Base-by-base conservation (phyloP, 1,140 invertebrate genomes). In the Condylostylus longicornis region DNA sequence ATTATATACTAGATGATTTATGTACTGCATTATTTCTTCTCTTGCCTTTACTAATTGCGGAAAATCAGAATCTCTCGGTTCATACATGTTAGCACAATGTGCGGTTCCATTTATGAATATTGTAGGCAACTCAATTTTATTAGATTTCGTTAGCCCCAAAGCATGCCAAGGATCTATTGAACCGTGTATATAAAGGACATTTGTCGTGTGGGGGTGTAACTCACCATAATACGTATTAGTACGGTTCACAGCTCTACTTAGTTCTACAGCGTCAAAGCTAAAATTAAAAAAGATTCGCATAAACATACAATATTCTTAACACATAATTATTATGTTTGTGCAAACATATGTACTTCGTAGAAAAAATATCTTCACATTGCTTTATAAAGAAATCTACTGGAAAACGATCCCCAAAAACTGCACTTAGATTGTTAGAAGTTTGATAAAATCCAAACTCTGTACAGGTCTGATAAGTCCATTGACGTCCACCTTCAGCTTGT, bases 381-480 rank as follows among this genome's bases (percentile, higher is more conserved):
- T 82, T 63, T 20, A 78, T 66, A 45, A 78, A 91, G 57, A 85
- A 93, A 17, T 82, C 71, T 1, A 84, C 51, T 1, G 79, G 72
- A 42, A 93, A 87, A 10, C 69, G 62, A 49, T 78, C 63, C 1
- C 85, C 80, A 54, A 94, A 94, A 10, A 83, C 70, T 47, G 79
- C 72, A 1, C 71, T 62, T 18, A 69, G 64, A 3, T 70, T 71
- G 10, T 77, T 75, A 0, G 88, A 89, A 0, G 85, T 86, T 67
- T 95, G 88, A 62, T 80, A 95, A 53, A 88, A 95, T 17, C 88
- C 90, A 62, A 94, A 96, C 59, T 96, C 89, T 13, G 81, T 86
- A 56, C 90, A 96, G 0, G 88, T 93, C 61, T 95, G 89, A 54
- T 90, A 95, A n/a, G 71, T 80, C 89, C 89, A 95, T 52, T 88